These are phyloP conservation scores for Xestoiulus laeticollis DNA, from an alignment of 2,888 invertebrate genomes.

Conservation along the genomic window DNA sequence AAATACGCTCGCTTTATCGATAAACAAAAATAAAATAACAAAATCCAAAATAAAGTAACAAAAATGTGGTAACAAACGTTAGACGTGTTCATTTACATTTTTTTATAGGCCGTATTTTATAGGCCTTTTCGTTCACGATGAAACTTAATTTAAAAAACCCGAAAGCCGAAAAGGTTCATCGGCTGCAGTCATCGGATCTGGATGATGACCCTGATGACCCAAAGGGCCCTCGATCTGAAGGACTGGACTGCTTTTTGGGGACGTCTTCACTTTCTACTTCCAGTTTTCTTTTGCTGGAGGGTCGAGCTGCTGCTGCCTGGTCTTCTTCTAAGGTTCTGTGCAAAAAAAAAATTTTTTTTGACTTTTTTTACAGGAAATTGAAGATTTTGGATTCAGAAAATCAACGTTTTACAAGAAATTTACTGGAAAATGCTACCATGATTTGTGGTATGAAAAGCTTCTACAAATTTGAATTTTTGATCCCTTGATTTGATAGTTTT, in stretches of 20 bases:
- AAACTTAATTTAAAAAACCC: neutral
- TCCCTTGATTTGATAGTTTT: too few relatives aligned
- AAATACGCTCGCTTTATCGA: slow-evolving; percentile 5
- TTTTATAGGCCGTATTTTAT: neutral
- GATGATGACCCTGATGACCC: neutral
- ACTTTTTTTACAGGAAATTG: neutral
- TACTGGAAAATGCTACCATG: too few relatives aligned
- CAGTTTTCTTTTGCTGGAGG: slow-evolving; percentile 1
- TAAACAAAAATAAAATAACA: neutral
- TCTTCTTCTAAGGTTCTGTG: neutral
- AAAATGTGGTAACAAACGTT: neutral
- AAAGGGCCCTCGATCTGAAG: neutral
- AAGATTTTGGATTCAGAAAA: too few relatives aligned
- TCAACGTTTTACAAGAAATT: too few relatives aligned
- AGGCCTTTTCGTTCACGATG: neutral
- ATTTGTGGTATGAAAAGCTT: too few relatives aligned
- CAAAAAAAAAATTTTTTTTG: neutral
- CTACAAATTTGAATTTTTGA: too few relatives aligned
- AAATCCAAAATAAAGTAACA: neutral
- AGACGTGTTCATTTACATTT: neutral
- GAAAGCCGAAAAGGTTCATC: neutral
- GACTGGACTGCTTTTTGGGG: neutral
- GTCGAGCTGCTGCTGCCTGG: neutral
- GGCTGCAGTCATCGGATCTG: slow-evolving; percentile 13
- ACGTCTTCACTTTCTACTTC: slow-evolving; percentile 6